These are phyloP conservation scores for Craseonycteris thonglongyai DNA, from an alignment of 2,113 vertebrate genomes.

Conservation along the genomic window DNA sequence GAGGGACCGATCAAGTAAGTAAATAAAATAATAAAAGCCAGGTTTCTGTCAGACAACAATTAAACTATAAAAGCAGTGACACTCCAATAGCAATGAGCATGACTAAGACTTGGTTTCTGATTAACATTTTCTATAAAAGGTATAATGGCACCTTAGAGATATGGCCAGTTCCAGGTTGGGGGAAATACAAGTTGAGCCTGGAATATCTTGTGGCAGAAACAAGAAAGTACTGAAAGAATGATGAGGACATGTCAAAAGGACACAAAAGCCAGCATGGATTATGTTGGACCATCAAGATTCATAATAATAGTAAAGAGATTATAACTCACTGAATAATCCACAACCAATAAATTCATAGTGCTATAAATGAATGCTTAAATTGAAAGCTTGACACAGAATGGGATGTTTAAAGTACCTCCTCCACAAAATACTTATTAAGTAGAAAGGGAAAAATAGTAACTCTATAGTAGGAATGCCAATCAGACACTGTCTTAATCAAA, in stretches of 20 bases:
- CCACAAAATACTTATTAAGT: not conserved
- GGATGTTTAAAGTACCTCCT: not conserved
- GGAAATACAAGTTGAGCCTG: not conserved
- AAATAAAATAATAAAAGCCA: not conserved
- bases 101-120: not conserved
- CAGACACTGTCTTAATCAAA: not conserved
- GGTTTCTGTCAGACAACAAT: not conserved
- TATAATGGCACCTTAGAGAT: not conserved
- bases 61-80: not conserved
- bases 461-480: not conserved
- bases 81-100: not conserved
- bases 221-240: not conserved
- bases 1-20: not conserved
- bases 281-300: not conserved
- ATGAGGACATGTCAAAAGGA: not conserved
- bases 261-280: not conserved
- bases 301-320: not conserved
- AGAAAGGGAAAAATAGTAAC: conserved; percentile 5
- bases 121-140: not conserved
- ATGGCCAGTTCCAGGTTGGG: not conserved
- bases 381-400: not conserved
- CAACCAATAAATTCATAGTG: not conserved
- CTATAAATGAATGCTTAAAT: not conserved
- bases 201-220: not conserved
- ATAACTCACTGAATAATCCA: not conserved